Conservation (phyloP, 2,797 vertebrate genomes). For the Melanitta fusca region DNA sequence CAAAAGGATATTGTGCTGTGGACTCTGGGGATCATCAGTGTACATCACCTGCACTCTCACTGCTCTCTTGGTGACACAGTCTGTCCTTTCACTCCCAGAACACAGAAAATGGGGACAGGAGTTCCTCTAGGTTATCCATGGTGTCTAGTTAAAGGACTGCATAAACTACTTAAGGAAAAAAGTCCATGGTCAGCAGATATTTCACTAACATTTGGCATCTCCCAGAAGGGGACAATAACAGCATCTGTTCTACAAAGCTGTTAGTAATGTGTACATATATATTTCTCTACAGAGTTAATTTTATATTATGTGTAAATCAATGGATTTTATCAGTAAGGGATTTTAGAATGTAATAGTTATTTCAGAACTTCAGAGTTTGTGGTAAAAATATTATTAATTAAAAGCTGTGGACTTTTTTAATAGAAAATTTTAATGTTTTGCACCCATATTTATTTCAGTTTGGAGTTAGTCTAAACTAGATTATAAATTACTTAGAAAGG, state of each 20-base stretch:
- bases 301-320: not conserved
- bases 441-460: not conserved
- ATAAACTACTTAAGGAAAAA: not conserved
- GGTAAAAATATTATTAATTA: not conserved
- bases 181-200: not conserved
- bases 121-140: not conserved
- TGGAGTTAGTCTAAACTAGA: not conserved
- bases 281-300: not conserved
- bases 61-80: not conserved
- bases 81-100: not conserved
- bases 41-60: not conserved
- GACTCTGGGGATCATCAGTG: not conserved
- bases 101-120: not conserved
- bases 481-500: not conserved
- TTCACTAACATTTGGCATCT: not conserved
- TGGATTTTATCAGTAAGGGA: not conserved
- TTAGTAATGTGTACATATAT: not conserved
- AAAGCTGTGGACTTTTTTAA: not conserved
- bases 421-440: not conserved
- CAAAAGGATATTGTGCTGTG: rapidly evolving
- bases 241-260: not conserved
- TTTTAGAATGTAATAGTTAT: not conserved
- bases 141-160: not conserved
- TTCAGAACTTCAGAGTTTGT: not conserved
- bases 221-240: not conserved